A percentile compares a stretch with the other conserved stretches of the same genome.
Conservation (phyloP, 2,888 invertebrate species). For the Drosophila cognata region DNA sequence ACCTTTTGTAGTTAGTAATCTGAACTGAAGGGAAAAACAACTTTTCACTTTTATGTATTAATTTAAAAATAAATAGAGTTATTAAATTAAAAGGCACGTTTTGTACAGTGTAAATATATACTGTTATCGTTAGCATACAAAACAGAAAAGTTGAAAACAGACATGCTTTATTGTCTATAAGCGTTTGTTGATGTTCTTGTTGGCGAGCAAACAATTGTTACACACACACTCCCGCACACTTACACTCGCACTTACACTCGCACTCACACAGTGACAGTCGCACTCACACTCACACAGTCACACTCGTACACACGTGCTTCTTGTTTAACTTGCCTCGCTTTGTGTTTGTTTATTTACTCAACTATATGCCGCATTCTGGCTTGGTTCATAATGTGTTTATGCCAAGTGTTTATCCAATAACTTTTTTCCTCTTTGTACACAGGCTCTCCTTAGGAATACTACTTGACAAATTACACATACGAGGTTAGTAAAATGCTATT, state of each 20-base stretch:
- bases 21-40: too few species aligned
- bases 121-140: background rate
- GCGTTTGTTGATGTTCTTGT: conserved; percentile 31
- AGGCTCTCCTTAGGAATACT: conserved; percentile 5
- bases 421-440: conserved; percentile 21
- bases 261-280: background rate
- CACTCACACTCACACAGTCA: conserved; percentile 1
- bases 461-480: conserved; percentile 29
- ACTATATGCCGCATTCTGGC: conserved; percentile 34
- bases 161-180: conserved; percentile 45
- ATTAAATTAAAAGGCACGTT: background rate
- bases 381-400: conserved; percentile 71
- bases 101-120: conserved; percentile 2
- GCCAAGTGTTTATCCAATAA: conserved; percentile 67
- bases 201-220: conserved; percentile 51
- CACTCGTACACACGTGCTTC: conserved; percentile 25
- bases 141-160: conserved; percentile 46
- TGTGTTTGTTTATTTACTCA: conserved; percentile 73
- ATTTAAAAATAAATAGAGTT: background rate
- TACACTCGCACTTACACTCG: conserved; percentile 1
- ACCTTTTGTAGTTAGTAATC: background rate
- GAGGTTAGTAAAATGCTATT: conserved; percentile 1
- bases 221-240: conserved; percentile 10
- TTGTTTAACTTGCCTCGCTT: conserved; percentile 62
- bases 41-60: background rate